A percentile compares a stretch with the other conserved stretches of the same genome.
Evolutionary conservation across 2,888 invertebrate species (phyloP).

Genomic region (Temnothorax rugatulus): DNA sequence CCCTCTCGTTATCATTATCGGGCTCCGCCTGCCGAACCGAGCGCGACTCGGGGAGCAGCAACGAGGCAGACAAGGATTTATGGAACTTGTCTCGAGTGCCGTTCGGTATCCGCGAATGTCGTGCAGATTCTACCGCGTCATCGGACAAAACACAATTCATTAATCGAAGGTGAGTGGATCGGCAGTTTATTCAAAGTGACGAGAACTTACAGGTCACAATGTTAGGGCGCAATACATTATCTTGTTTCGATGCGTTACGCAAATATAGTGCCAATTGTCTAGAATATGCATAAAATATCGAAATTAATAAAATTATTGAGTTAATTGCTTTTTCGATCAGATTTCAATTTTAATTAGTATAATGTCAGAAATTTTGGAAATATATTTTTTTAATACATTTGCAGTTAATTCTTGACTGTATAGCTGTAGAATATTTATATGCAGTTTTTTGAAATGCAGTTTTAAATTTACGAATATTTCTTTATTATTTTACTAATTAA

Average conservation of each 20-base stretch:
- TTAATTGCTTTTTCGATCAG: not conserved
- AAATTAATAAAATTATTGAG: not conserved
- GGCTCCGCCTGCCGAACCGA: conserved; percentile 48
- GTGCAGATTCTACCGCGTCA: conserved; percentile 28
- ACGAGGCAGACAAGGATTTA: conserved; percentile 51
- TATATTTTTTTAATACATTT: not conserved
- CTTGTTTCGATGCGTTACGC: too few species aligned
- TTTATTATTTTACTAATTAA: conserved; percentile 1
- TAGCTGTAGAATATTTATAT: not conserved
- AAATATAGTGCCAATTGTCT: not conserved
- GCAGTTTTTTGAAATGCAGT: not conserved
- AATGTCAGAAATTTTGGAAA: not conserved
- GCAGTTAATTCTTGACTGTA: not conserved
- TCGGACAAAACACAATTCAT: conserved; percentile 26
- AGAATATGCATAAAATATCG: not conserved
- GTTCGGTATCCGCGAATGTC: conserved; percentile 13
- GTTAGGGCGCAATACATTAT: not conserved
- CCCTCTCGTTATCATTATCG: conserved; percentile 72
- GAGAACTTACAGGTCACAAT: not conserved
- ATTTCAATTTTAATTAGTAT: not conserved
- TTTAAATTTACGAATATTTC: not conserved
- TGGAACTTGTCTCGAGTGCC: conserved; percentile 35
- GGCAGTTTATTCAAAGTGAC: not conserved
- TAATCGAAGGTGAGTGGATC: conserved; percentile 19
- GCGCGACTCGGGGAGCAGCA: conserved; percentile 23